Evolutionary conservation across 2,113 vertebrate species (phyloP).

Genomic region (Pomatorhinus ruficollis): DNA sequence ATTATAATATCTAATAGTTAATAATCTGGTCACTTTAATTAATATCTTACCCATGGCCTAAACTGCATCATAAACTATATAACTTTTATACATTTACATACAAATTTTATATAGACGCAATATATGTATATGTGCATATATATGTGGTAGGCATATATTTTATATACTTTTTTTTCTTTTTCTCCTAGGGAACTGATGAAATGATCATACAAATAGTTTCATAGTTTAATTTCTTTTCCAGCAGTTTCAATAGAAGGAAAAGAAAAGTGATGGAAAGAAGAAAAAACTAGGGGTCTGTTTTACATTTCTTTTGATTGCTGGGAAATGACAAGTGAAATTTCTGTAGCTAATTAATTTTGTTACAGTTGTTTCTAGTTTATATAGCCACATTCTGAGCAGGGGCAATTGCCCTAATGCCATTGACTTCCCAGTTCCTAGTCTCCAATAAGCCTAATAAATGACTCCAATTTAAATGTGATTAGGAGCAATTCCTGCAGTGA

Average conservation of each 20-base stretch:
- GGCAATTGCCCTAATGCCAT: not conserved
- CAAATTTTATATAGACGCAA: not conserved
- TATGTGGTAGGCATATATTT: not conserved
- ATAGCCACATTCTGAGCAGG: not conserved
- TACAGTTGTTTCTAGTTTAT: not conserved
- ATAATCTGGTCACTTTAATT: not conserved
- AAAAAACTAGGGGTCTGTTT: not conserved
- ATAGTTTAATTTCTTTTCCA: not conserved
- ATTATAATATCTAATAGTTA: not conserved
- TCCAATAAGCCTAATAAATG: not conserved
- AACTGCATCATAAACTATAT: not conserved
- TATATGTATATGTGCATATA: not conserved
- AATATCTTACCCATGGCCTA: not conserved
- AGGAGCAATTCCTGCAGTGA: not conserved
- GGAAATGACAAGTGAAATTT: not conserved
- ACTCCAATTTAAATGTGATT: not conserved
- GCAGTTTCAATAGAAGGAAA: not conserved
- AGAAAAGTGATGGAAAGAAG: not conserved
- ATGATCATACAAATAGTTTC: not conserved
- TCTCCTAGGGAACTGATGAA: not conserved
- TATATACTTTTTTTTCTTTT: not conserved
- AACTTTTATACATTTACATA: not conserved
- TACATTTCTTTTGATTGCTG: not conserved
- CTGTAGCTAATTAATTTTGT: not conserved
- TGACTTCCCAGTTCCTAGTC: not conserved